phyloP scores from a whole-genome alignment of 2,113 vertebrate genomes.

The Ochotona princeps region DNA sequence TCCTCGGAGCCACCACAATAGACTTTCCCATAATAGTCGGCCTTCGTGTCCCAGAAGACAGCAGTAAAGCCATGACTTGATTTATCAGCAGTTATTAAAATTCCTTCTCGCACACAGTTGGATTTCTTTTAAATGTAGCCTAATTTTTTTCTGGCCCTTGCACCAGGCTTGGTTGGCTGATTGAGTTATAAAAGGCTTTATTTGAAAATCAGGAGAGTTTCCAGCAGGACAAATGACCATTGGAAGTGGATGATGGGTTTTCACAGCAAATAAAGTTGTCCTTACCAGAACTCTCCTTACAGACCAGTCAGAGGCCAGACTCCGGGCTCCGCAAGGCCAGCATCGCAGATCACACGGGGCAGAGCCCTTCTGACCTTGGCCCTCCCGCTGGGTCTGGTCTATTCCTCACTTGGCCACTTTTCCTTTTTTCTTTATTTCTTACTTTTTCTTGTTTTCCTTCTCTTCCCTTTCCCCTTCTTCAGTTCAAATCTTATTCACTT shows the following conservation, averaged over 20 bases:
- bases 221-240: neutral
- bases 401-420: fast-evolving
- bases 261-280: neutral
- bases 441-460: neutral
- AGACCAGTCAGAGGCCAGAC: neutral
- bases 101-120: conserved; percentile 1
- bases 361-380: too few species aligned
- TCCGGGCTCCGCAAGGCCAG: neutral
- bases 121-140: conserved; percentile 24
- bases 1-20: neutral
- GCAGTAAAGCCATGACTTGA: neutral
- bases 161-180: neutral
- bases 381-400: neutral
- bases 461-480: neutral
- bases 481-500: neutral
- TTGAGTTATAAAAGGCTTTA: conserved; percentile 15
- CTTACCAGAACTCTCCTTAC: neutral
- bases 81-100: conserved; percentile 3
- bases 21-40: neutral
- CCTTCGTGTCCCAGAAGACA: neutral
- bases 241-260: neutral
- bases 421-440: neutral
- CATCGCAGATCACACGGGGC: too few species aligned
- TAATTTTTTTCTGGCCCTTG: neutral
- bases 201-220: neutral